Base-by-base conservation (phyloP, 2,888 invertebrate genomes). In the Drosophila austrosaltans region DNA sequence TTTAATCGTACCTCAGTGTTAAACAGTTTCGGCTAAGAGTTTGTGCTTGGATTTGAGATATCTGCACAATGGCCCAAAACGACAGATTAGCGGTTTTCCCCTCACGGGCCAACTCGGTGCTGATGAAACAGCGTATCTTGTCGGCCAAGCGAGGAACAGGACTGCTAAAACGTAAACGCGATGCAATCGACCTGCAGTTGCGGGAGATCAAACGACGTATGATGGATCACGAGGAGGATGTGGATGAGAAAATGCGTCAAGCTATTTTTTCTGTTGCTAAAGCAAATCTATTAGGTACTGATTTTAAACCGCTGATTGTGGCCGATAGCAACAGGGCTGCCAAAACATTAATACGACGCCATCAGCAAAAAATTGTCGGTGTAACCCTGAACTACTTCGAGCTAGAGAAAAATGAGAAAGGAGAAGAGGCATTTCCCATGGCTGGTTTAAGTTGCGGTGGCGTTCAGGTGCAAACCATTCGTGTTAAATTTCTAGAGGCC, bases 361-460 rank as follows among this genome's bases (percentile, higher is more conserved):
- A 76, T 0, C 56, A 69, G 3, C 75, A 65, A 1, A 90, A 89
- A 71, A 68, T 91, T 8, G 87, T 90, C 2, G 91, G 91, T 56
- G 69, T 90, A 2, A 60, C 72, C 0, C 61, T 91, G 10, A 86
- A 87, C 42, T 66, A 61, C 4, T 79, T 90, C 2, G 83, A 85
- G 1, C 42, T 90, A 57, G 57, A 82, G 5, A 22, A 71, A 0
- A 39, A 62, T 22, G 67, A 60, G 0, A 39, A 62, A 20, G 68
- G 57, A 0, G 3, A 66, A 0, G 58, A 56, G 0, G 59, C 77
- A 2, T 87, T 77, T 22, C 88, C 87, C 0, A 58, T 89, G n/a
- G 75, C 87, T 0, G 91, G 91, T 0, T 84, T 91, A 20, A 74
- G 82, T 3, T 81, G 82, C 32, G 91, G 90, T 1, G 91, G 91